Evolutionary conservation across 1,140 invertebrate species (phyloP), one percentile per base, ranked within the genome.

Genomic region (Drosophila rufa): DNA sequence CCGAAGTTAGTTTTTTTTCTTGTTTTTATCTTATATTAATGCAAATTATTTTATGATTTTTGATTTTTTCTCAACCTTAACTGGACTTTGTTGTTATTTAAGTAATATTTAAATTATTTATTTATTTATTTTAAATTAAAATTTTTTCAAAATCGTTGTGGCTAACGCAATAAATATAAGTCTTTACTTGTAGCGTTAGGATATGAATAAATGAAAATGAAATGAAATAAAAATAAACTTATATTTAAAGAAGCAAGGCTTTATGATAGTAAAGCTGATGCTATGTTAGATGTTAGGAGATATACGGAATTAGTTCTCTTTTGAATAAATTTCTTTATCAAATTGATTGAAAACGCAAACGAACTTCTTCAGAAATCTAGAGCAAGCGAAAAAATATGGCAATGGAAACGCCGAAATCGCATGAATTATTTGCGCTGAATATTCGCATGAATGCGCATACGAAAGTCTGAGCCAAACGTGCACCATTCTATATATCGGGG

Each of bases 341-440:
- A 57, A 71, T 14, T 12, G 36, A 61, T 36, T 45, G 17, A 30
- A 53, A 64, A 55, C 22, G 17, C 19, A 30, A 30, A 43, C n/a
- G 22, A 64, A n/a, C 17, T 46, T 43, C 15, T 14, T 11, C 9
- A 30, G 53, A 71, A 36, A 56, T 51, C 53, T 40, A 47, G 15
- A 56, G 12, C 55, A 43, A 36, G 11, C 14, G 19, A 27, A 61
- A 22, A 17, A 71, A 40, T 50, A 46, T 50, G 78, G 55, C 68
- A 75, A 59, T 62, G 53, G 45, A 56, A 22, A 11, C 30, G 46
- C 27, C 62, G 33, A 76, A 64, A 46, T 83, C 76, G 78, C 64
- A 73, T 85, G 78, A 85, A 86, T 79, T 60, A 81, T 82, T 81
- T 45, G 36, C 33, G n/a, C 75, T 75, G 65, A 85, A 84, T 80